Percentiles rank a stretch among this genome's conserved stretches.
Evolutionary conservation across 2,797 vertebrate species (phyloP).

Genomic region (Aulostomus chinensis): DNA sequence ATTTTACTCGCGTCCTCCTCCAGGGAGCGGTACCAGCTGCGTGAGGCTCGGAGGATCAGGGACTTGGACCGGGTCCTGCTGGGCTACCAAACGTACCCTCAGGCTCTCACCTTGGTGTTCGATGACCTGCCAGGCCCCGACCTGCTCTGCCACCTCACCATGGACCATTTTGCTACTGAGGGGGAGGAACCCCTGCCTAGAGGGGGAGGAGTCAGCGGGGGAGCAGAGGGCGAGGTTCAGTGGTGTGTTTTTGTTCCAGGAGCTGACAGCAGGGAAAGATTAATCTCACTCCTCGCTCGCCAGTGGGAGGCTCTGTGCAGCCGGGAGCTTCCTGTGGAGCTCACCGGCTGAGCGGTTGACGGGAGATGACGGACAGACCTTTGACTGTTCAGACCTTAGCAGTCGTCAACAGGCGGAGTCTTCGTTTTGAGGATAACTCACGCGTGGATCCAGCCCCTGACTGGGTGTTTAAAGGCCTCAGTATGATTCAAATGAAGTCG

Average conservation of each 20-base stretch:
- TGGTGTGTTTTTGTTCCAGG: constrained; percentile 95
- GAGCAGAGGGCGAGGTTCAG: constrained; percentile 85
- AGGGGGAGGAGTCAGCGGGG: constrained; percentile 45
- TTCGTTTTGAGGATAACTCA: too few relatives aligned
- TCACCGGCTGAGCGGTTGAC: constrained; percentile 82
- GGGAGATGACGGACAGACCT: background rate
- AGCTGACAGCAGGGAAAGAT: constrained; percentile 91
- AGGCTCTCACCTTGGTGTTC: constrained; percentile 87
- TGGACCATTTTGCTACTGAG: constrained; percentile 92
- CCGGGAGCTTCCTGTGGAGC: constrained; percentile 93
- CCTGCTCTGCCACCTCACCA: constrained; percentile 90
- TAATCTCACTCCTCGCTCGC: constrained; percentile 92
- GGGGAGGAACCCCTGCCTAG: constrained; percentile 49
- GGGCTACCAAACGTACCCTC: constrained; percentile 95
- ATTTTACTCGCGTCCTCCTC: constrained; percentile 2
- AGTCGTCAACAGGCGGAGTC: too few relatives aligned
- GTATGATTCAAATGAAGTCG: constrained; percentile 1
- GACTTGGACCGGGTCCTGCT: constrained; percentile 94
- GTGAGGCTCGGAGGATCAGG: constrained; percentile 90
- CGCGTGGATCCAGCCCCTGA: background rate
- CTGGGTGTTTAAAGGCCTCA: constrained; percentile 7
- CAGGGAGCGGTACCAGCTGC: constrained; percentile 90
- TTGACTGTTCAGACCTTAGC: too few relatives aligned
- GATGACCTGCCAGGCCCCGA: constrained; percentile 92
- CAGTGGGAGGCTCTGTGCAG: constrained; percentile 96